These are phyloP conservation scores for Dicrostonyx torquatus DNA, from an alignment of 2,797 vertebrate genomes.

Conservation along the genomic window DNA sequence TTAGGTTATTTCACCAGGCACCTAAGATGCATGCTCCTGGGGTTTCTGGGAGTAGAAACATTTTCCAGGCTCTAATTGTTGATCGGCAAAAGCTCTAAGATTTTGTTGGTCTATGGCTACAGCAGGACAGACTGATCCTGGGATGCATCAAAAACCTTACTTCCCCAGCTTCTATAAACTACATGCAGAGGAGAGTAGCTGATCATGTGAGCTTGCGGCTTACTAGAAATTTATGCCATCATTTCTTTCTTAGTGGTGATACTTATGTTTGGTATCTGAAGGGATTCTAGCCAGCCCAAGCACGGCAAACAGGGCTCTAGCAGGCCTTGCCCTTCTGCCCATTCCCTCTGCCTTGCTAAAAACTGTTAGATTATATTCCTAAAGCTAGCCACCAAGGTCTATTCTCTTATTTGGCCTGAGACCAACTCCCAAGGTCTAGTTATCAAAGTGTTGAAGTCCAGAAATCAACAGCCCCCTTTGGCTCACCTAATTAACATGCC, in stretches of 20 bases:
- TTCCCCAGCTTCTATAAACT: neutral
- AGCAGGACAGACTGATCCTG: neutral
- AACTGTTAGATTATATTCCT: neutral
- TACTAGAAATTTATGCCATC: neutral
- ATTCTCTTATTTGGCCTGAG: neutral
- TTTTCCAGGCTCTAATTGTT: neutral
- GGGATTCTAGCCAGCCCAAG: neutral
- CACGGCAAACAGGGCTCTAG: neutral
- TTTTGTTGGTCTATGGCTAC: neutral
- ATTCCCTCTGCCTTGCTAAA: neutral
- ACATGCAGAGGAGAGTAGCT: neutral
- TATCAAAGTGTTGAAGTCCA: neutral
- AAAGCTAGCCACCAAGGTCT: neutral
- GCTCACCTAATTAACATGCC: neutral
- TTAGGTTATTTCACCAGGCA: neutral
- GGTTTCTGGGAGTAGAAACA: neutral
- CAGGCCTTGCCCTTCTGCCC: neutral
- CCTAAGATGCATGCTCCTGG: neutral
- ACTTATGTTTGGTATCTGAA: conserved; percentile 3
- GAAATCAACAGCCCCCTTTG: neutral
- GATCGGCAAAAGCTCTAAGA: neutral
- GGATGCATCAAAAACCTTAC: neutral
- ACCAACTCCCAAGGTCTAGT: neutral
- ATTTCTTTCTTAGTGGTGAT: neutral
- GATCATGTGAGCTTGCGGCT: neutral